Evolutionary conservation across 2,113 vertebrate species (phyloP).

Genomic region (Tyto alba): DNA sequence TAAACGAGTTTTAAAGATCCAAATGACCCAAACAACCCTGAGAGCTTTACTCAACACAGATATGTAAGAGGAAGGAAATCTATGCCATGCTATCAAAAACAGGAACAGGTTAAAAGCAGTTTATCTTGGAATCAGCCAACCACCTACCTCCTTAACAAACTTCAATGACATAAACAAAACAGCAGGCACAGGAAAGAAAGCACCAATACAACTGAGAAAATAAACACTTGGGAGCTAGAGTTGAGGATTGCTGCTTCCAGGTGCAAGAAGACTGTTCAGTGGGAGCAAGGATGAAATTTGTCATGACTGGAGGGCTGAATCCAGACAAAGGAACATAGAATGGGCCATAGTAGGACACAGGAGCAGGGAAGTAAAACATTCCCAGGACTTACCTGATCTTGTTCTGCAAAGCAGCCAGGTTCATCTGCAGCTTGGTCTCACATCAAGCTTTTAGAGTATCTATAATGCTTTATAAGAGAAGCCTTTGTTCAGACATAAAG

Average conservation of each 20-base stretch:
- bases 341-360: background rate
- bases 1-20: background rate
- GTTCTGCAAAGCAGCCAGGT: background rate
- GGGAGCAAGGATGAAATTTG: background rate
- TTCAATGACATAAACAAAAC: background rate
- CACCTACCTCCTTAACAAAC: background rate
- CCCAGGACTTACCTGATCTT: background rate
- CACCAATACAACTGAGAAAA: background rate
- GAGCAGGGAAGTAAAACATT: background rate
- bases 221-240: background rate
- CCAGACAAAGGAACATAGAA: background rate
- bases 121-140: background rate
- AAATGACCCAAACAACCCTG: background rate
- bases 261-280: background rate
- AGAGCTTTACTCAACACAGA: background rate
- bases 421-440: background rate
- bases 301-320: background rate
- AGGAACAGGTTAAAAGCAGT: background rate
- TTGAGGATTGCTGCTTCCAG: background rate
- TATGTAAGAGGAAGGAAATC: background rate
- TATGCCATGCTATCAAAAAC: background rate
- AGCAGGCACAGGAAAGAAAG: background rate
- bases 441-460: background rate
- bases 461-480: background rate
- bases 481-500: background rate